Base-by-base conservation (phyloP, 2,888 invertebrate genomes). In the Dendrolimus houi region DNA sequence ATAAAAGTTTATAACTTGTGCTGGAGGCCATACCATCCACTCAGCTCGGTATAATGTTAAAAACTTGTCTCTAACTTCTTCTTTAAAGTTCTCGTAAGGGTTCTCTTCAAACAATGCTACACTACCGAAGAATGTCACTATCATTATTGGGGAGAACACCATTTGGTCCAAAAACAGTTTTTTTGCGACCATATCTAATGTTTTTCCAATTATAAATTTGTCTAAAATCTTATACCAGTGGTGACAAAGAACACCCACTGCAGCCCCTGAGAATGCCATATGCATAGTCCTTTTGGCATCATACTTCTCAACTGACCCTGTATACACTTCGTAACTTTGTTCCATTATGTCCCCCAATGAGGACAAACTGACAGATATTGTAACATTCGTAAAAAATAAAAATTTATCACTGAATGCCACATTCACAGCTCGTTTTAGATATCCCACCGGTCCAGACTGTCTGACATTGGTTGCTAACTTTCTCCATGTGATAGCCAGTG, bases 1-100 rank as follows among this genome's bases (percentile, higher is more conserved):
- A 78, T 95, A 97, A 83, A 99, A 99, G 83, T 98, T 98, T 40
- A 99, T 92, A 53, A 97, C 87, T 83, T 99, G 98, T 0, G 98
- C 98, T 0, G 96, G 96, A 0, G 98, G 98, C 98, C 98, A 98
- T 8, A 98, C 93, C 62, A 96, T 85, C 96, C 97, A 98, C 79
- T 99, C 98, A 0, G 97, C 97, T 14, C 93, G 86, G 75, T 97
- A 98, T 41, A 98, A 84, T 64, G 92, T 93, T 75, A 93, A 87
- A 54, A 96, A 96, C 81, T 98, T 98, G 17, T 92, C 86, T 66
- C 89, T 92, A 10, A 96, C 90, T 83, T 97, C 96, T 47, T 91
- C 82, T 67, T 92, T 91, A 58, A 96, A 93, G 72, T 95, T 94
- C 13, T 91, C 74, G 53, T 89, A 74, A 1, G 93, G 92, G 62